A percentile compares a stretch with the other conserved stretches of the same genome.
Evolutionary conservation across 2,113 vertebrate species (phyloP).

Genomic region (Corapipo altera): DNA sequence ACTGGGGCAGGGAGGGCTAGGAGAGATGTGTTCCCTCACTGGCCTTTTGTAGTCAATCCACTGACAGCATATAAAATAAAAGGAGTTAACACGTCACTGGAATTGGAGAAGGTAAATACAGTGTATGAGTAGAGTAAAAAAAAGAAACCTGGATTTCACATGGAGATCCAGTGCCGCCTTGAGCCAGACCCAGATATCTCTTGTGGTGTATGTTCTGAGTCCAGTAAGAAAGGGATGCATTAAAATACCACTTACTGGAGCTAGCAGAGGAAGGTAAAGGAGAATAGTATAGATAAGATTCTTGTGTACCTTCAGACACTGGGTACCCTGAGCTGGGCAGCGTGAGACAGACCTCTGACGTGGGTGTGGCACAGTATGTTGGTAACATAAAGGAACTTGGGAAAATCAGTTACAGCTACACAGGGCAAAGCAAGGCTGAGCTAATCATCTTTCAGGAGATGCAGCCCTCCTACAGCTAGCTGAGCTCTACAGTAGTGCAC

Average conservation of each 20-base stretch:
- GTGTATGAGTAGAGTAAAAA: not conserved
- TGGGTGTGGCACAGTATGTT: fast-evolving
- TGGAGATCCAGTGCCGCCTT: fast-evolving
- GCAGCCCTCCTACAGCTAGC: not conserved
- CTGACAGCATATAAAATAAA: not conserved
- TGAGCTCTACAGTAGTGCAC: not conserved
- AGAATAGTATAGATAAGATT: not conserved
- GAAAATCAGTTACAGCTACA: not conserved
- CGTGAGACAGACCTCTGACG: not conserved
- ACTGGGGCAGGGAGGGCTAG: not conserved
- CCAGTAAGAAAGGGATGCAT: not conserved
- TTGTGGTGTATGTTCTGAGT: not conserved
- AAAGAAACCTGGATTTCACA: not conserved
- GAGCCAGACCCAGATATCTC: not conserved
- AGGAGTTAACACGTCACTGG: not conserved
- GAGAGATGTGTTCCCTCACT: not conserved
- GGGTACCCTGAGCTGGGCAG: not conserved
- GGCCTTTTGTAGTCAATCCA: not conserved
- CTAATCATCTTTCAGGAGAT: not conserved
- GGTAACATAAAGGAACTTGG: not conserved
- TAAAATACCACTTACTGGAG: not conserved
- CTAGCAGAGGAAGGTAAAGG: not conserved
- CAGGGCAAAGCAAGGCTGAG: not conserved
- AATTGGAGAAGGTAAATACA: not conserved
- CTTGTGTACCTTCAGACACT: not conserved